A percentile compares a stretch with the other conserved stretches of the same genome.
Evolutionary conservation across 1,140 invertebrate species (phyloP).

Genomic region (Pseudomyrmex cubaensis): DNA sequence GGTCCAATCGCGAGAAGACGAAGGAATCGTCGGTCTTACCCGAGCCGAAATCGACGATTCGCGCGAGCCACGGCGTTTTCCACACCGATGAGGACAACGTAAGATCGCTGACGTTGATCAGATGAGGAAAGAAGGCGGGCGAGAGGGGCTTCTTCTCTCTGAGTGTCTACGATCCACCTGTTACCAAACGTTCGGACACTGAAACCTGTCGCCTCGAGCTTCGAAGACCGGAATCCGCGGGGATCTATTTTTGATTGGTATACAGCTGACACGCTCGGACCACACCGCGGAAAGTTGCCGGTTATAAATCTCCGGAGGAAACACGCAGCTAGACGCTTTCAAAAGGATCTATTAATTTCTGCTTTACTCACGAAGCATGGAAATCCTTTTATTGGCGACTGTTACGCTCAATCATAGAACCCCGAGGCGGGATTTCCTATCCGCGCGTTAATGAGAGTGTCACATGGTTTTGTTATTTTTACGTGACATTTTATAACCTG

Average conservation of each 20-base stretch:
- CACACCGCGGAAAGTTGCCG: slow-evolving; percentile 46
- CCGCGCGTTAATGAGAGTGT: slow-evolving; percentile 36
- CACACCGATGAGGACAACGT: slow-evolving; percentile 37
- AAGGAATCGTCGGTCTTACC: slow-evolving; percentile 77
- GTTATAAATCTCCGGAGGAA: slow-evolving; percentile 57
- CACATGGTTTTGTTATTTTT: slow-evolving; percentile 48
- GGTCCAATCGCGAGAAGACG: slow-evolving; percentile 73
- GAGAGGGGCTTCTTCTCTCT: not conserved
- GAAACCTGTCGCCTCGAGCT: slow-evolving; percentile 41
- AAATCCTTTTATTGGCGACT: slow-evolving; percentile 49
- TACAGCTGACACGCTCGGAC: slow-evolving; percentile 64
- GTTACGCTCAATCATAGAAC: slow-evolving; percentile 36
- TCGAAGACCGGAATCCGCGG: slow-evolving; percentile 17
- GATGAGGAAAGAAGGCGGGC: not conserved
- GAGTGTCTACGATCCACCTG: slow-evolving; percentile 73
- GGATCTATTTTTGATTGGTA: slow-evolving; percentile 70
- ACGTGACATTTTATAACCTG: slow-evolving; percentile 37
- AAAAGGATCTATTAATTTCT: slow-evolving; percentile 61
- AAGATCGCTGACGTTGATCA: slow-evolving; percentile 2
- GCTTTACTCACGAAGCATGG: slow-evolving; percentile 24
- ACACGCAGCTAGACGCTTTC: slow-evolving; percentile 57
- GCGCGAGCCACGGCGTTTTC: slow-evolving; percentile 69
- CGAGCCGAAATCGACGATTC: slow-evolving; percentile 79
- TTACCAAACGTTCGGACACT: slow-evolving; percentile 68
- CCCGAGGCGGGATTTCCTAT: not conserved